A percentile compares a stretch with the other conserved stretches of the same genome.
These are phyloP conservation scores for Nysson spinosus DNA, from an alignment of 2,888 invertebrate species.

Conservation along the genomic window DNA sequence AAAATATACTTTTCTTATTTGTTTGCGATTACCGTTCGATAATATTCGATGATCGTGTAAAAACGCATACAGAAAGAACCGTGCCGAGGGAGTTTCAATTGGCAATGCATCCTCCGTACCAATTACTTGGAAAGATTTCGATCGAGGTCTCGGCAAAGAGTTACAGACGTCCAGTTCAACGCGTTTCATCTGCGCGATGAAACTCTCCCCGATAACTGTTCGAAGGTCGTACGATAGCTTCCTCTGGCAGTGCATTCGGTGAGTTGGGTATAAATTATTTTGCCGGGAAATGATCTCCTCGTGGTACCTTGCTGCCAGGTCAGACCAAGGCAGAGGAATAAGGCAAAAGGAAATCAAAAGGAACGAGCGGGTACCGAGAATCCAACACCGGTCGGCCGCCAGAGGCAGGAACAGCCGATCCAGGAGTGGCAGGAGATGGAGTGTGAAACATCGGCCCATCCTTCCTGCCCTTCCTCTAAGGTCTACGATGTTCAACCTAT, in stretches of 20 bases:
- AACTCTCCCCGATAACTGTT: slow-evolving; percentile 4
- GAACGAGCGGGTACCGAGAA: slow-evolving; percentile 52
- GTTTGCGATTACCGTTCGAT: slow-evolving; percentile 5
- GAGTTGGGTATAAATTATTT: slow-evolving; percentile 58
- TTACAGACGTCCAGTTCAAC: slow-evolving; percentile 7
- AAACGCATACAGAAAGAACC: neutral
- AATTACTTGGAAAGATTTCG: slow-evolving; percentile 19
- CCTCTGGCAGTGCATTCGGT: slow-evolving; percentile 32
- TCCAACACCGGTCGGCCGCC: slow-evolving; percentile 53
- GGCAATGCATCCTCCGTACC: neutral
- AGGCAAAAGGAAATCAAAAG: slow-evolving; percentile 44
- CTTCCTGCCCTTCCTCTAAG: slow-evolving; percentile 55
- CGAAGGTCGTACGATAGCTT: slow-evolving; percentile 39
- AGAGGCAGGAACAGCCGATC: slow-evolving; percentile 52
- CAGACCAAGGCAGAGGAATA: slow-evolving; percentile 25
- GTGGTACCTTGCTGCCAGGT: slow-evolving; percentile 24
- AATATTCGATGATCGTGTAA: neutral
- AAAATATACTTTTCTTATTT: slow-evolving; percentile 1
- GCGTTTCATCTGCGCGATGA: slow-evolving; percentile 15
- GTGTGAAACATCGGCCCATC: slow-evolving; percentile 70
- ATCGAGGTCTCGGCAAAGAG: slow-evolving; percentile 13
- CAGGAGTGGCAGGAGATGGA: slow-evolving; percentile 67
- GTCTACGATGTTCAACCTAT: slow-evolving; percentile 52
- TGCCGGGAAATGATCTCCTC: slow-evolving; percentile 54
- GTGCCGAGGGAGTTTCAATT: neutral